phyloP scores from a whole-genome alignment of 2,797 vertebrate genomes.

The Sternarchorhynchus goeldii region DNA sequence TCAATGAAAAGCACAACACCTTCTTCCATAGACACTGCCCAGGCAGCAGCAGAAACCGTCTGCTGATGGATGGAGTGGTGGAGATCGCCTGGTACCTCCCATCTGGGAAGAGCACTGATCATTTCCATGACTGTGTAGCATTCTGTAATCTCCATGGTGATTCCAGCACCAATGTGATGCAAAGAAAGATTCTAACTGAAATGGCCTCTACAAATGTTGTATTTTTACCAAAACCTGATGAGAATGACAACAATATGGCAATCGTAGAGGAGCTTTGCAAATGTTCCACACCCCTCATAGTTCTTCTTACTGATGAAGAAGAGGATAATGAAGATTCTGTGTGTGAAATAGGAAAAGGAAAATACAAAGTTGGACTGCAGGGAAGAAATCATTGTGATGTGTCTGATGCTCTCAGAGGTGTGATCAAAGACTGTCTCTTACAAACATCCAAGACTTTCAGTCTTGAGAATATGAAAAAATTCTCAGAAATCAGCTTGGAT shows the following conservation, averaged over 20 bases:
- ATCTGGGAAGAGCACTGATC: constrained; percentile 61
- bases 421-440: constrained; percentile 51
- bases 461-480: constrained; percentile 58
- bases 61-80: constrained; percentile 73
- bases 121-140: constrained; percentile 62
- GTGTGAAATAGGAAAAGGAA: not conserved
- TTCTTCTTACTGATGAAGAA: constrained; percentile 64
- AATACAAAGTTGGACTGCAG: constrained; percentile 67
- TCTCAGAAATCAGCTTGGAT: constrained; percentile 65
- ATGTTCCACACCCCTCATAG: constrained; percentile 64
- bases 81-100: constrained; percentile 80
- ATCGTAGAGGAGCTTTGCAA: constrained; percentile 50
- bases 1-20: constrained; percentile 64
- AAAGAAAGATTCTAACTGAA: constrained; percentile 66
- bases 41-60: constrained; percentile 62
- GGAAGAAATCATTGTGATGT: constrained; percentile 70
- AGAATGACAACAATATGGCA: constrained; percentile 28
- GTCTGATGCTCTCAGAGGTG: constrained; percentile 52
- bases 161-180: constrained; percentile 61
- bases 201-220: constrained; percentile 68
- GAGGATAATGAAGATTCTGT: constrained; percentile 33
- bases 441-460: constrained; percentile 36
- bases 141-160: constrained; percentile 65
- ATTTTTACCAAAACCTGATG: constrained; percentile 56
- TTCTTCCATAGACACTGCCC: constrained; percentile 68